Evolutionary conservation across 2,888 invertebrate genomes (phyloP).

Genomic region (Acholoe squamosa): DNA sequence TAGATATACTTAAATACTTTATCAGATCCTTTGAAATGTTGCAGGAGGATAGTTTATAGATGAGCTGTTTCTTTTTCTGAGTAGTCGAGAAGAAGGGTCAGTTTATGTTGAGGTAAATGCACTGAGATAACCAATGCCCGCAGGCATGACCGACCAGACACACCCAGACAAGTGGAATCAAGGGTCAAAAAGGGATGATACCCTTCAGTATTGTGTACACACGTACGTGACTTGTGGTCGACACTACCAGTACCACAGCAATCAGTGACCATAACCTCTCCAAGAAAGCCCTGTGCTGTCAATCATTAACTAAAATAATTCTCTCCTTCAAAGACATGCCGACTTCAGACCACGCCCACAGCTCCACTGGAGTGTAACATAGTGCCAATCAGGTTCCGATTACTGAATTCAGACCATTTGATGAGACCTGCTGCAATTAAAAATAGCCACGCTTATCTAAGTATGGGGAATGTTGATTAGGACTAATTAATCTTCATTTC

Average conservation of each 20-base stretch:
- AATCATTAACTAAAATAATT: not conserved
- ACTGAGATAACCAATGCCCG: too few species aligned
- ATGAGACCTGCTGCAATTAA: conserved; percentile 2
- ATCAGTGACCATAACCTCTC: not conserved
- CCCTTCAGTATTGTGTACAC: not conserved
- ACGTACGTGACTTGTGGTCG: conserved; percentile 13
- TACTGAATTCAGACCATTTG: not conserved
- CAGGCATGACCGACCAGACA: too few species aligned
- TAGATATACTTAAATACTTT: too few species aligned
- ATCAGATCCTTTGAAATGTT: too few species aligned
- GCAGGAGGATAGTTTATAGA: too few species aligned
- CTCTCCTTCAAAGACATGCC: not conserved
- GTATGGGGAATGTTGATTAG: not conserved
- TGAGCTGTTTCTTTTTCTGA: too few species aligned
- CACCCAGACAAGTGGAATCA: too few species aligned
- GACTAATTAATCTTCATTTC: not conserved
- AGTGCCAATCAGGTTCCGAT: not conserved
- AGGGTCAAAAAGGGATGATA: too few species aligned
- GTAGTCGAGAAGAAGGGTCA: too few species aligned
- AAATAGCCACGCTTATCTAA: not conserved
- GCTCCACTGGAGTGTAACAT: not conserved
- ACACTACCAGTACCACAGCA: not conserved
- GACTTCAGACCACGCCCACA: not conserved
- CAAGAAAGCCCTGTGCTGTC: not conserved
- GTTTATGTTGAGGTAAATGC: too few species aligned